A percentile compares a stretch with the other conserved stretches of the same genome.
Evolutionary conservation across 2,113 vertebrate species (phyloP).

Genomic region (Cynocephalus volans): DNA sequence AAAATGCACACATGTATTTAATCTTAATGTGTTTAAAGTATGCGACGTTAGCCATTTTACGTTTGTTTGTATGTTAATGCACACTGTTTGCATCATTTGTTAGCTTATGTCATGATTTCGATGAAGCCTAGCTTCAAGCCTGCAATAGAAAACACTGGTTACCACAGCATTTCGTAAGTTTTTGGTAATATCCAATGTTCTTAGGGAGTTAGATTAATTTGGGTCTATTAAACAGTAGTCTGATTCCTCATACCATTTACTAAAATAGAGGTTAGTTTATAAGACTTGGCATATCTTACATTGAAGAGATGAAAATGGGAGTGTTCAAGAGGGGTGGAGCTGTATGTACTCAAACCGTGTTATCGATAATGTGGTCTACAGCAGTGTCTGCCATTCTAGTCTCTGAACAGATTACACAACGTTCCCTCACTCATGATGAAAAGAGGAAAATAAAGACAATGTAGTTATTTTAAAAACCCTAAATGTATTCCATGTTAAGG

Average conservation of each 20-base stretch:
- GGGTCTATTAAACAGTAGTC: neutral
- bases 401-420: neutral
- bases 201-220: neutral
- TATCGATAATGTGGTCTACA: neutral
- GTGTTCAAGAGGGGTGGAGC: neutral
- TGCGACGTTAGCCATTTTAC: neutral
- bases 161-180: conserved; percentile 30
- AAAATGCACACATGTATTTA: neutral
- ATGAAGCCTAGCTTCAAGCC: conserved; percentile 50
- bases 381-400: neutral
- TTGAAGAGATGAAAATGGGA: neutral
- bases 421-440: neutral
- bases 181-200: neutral
- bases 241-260: neutral
- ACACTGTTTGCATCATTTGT: conserved; percentile 22
- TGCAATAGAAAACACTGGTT: neutral
- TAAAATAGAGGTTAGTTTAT: neutral
- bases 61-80: conserved; percentile 6
- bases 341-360: neutral
- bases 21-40: conserved; percentile 15
- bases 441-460: neutral
- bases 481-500: neutral
- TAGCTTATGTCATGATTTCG: conserved; percentile 53
- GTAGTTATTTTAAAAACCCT: neutral
- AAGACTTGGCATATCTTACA: neutral